phyloP scores from a whole-genome alignment of 2,113 vertebrate species.

The Pachyramphus minor region DNA sequence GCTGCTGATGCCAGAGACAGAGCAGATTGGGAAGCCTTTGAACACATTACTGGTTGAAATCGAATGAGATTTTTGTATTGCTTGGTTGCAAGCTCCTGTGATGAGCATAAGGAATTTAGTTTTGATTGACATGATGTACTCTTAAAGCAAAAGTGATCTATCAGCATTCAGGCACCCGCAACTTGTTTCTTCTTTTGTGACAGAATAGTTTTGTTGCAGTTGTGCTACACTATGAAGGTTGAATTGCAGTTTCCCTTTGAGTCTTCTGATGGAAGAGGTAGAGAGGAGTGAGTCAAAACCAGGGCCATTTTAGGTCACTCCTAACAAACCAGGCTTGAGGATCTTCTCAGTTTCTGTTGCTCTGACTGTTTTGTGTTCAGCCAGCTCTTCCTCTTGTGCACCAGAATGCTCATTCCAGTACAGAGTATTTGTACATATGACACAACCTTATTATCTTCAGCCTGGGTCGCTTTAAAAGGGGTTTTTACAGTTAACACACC shows the following conservation, averaged over 20 bases:
- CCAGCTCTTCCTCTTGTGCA: background rate
- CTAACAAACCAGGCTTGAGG: constrained; percentile 31
- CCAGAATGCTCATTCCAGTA: constrained; percentile 30
- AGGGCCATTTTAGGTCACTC: constrained; percentile 50
- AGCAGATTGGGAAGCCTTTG: constrained; percentile 56
- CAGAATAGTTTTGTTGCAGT: constrained; percentile 48
- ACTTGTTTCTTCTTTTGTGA: constrained; percentile 60
- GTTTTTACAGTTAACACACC: constrained; percentile 49
- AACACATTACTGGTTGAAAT: constrained; percentile 60
- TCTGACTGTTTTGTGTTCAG: constrained; percentile 38
- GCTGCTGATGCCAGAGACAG: constrained; percentile 53
- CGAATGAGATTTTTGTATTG: constrained; percentile 53
- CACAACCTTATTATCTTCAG: constrained; percentile 5
- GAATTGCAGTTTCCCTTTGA: constrained; percentile 63
- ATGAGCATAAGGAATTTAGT: constrained; percentile 55
- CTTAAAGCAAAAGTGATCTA: constrained; percentile 58
- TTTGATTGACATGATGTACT: constrained; percentile 52
- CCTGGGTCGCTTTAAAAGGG: background rate
- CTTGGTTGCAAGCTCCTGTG: constrained; percentile 33
- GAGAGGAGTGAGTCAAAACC: constrained; percentile 32
- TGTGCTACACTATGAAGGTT: constrained; percentile 13
- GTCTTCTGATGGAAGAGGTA: constrained; percentile 33
- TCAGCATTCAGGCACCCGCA: constrained; percentile 48
- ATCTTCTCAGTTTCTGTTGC: constrained; percentile 53
- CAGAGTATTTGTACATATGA: constrained; percentile 17